phyloP scores from a whole-genome alignment of 2,888 invertebrate genomes.

The Itoplectis maculator region DNA sequence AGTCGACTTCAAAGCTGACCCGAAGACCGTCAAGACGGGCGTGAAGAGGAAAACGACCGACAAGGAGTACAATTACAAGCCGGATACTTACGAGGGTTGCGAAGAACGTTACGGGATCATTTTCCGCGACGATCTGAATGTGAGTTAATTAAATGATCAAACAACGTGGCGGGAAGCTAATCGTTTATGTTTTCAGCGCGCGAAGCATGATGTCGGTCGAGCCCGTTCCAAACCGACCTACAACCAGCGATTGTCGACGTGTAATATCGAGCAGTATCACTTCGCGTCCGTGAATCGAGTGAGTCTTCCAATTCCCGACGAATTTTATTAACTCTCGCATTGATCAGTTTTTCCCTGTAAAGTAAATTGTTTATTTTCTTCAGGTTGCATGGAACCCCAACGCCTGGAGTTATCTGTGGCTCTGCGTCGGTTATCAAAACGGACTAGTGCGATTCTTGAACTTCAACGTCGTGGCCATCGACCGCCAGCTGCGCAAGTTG shows the following conservation, averaged over 20 bases:
- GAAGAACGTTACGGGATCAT: slow-evolving; percentile 80
- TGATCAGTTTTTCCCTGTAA: neutral
- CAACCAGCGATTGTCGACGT: slow-evolving; percentile 73
- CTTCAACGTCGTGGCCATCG: slow-evolving; percentile 74
- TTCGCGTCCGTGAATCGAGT: slow-evolving; percentile 83
- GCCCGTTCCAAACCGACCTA: slow-evolving; percentile 45
- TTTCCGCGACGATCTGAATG: slow-evolving; percentile 78
- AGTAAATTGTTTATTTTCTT: neutral
- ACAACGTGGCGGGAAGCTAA: neutral
- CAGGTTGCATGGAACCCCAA: slow-evolving; percentile 85
- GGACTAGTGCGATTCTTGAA: slow-evolving; percentile 83
- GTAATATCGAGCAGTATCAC: slow-evolving; percentile 82
- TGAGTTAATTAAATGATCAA: slow-evolving; percentile 59
- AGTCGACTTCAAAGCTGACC: slow-evolving; percentile 74
- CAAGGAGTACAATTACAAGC: slow-evolving; percentile 77
- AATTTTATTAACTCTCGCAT: too few species aligned
- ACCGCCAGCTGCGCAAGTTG: slow-evolving; percentile 64
- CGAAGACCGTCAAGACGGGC: slow-evolving; percentile 30
- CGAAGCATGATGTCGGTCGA: neutral
- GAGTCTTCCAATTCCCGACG: too few species aligned
- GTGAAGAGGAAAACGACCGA: slow-evolving; percentile 63
- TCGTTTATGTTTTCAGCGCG: slow-evolving; percentile 5
- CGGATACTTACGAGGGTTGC: slow-evolving; percentile 79
- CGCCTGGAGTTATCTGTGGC: slow-evolving; percentile 83
- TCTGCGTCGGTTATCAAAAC: slow-evolving; percentile 84